Evolutionary conservation across 2,113 vertebrate genomes (phyloP), one percentile per base, ranked within the genome.

Genomic region (Sterna hirundo): DNA sequence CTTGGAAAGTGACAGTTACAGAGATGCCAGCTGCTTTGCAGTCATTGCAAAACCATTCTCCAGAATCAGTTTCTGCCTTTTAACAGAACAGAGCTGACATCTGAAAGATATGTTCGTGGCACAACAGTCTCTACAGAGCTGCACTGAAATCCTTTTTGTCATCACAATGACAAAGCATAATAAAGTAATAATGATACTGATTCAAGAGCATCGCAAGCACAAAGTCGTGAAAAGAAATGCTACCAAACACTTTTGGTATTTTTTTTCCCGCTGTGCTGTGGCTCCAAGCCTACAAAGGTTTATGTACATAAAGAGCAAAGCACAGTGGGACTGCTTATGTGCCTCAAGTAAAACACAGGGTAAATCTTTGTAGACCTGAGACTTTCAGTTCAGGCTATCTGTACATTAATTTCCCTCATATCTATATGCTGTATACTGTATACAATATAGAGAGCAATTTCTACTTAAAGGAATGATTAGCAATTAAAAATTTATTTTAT

Each of bases 101-200:
- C 70, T 87, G 46, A 87, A 93, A 86, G 54, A 57, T 13, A 12
- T 15, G 36, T 64, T 29, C 0, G 0, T 47, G 47, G 57, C 77
- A 93, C 42, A 86, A 60, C 42, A 83, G 30, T 54, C 80, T 94
- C 72, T 52, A 17, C 30, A 87, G 61, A 89, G 40, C 46, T 72
- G 34, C 44, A 57, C 36, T 76, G 52, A 96, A 95, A 96, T 76
- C 30, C 36, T 72, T 88, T 93, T 70, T 91, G 88, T 61, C 52
- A 66, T 66, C 54, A 42, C 40, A 84, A 47, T 87, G 83, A 84
- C 65, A 89, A 83, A 84, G 36, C 81, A 61, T 79, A 89, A 82
- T 55, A 85, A 93, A 95, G 69, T 44, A 92, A 82, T 90, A 92
- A 96, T 72, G 65, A 87, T 60, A 79, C 36, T 44, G 49, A 82